phyloP scores from a whole-genome alignment of 2,797 vertebrate species.

The Acrocephalus scirpaceus region DNA sequence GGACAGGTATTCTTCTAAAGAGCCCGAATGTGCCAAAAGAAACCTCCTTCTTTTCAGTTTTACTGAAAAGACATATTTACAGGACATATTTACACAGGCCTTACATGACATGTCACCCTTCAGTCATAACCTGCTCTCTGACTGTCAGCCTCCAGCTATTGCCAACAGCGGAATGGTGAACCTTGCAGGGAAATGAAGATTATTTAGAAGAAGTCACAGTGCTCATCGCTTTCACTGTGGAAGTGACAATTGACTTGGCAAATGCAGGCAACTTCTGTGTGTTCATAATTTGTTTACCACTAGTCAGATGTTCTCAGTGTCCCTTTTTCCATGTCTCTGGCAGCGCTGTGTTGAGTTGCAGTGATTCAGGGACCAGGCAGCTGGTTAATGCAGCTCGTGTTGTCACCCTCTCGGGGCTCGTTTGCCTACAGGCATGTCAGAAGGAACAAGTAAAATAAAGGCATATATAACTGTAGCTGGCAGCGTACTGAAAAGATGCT shows the following conservation, averaged over 20 bases:
- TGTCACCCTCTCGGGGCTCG: constrained; percentile 21
- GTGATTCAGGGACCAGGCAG: neutral
- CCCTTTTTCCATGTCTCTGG: neutral
- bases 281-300: neutral
- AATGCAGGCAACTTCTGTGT: neutral
- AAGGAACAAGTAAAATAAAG: constrained; percentile 38
- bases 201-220: neutral
- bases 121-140: neutral
- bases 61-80: no score
- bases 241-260: neutral
- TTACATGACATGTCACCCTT: neutral
- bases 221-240: neutral
- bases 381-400: constrained; percentile 40
- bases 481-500: neutral
- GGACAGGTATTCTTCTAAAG: neutral
- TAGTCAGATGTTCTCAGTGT: neutral
- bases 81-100: neutral
- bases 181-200: neutral
- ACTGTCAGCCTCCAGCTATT: neutral
- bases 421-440: constrained; percentile 66
- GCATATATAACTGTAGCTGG: constrained; percentile 33
- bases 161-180: neutral
- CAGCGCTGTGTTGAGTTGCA: neutral
- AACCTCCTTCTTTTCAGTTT: neutral
- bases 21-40: neutral